Base-by-base conservation (phyloP, 2,888 invertebrate genomes). In the Dilophus febrilis region DNA sequence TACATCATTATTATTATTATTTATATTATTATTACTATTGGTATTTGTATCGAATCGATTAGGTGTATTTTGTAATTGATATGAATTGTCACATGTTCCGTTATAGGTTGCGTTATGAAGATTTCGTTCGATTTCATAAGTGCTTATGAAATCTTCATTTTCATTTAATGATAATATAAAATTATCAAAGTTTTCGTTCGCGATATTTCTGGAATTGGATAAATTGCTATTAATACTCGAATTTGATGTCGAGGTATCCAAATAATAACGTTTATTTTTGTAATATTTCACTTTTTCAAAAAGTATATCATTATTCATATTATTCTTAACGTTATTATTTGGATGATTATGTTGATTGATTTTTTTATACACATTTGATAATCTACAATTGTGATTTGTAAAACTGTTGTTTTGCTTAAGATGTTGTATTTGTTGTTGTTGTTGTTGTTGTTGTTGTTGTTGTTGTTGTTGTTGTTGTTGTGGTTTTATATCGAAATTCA, bases 201-300 rank as follows among this genome's bases (percentile, higher is more conserved):
- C 8, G 8, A 6, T 6, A 22, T 6, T 22, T 22, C 8, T 22
- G 4, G 22, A 8, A 22, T 22, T 6, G 8, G 51, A 48, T 42
- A 47, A 40, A 35, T 45, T 43, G 42, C 50, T 52, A 31, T 55
- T 54, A 32, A 54, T 43, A 38, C 57, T 58, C 38, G 58, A 54
- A 40, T 50, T 57, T 40, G 59, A 56, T 39, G 60, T 61, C 27
- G 62, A 58, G 36, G 58, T 59, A 10, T 57, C 50, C 4, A 60
- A 47, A 42, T n/a, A n/a, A n/a, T 60, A 62, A 35, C 59, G 55
- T 29, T 59, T 55, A 36, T 58, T 56, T 40, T 54, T 52, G 41
- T 53, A 54, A 42, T 55, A 58, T 35, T 53, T 55, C 39, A 61
- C 55, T 42, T 57, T 54, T 42, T 61, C 59, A 38, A 61, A 61